These are phyloP conservation scores for Folsomia candida DNA, from an alignment of 2,888 invertebrate genomes.

Conservation along the genomic window DNA sequence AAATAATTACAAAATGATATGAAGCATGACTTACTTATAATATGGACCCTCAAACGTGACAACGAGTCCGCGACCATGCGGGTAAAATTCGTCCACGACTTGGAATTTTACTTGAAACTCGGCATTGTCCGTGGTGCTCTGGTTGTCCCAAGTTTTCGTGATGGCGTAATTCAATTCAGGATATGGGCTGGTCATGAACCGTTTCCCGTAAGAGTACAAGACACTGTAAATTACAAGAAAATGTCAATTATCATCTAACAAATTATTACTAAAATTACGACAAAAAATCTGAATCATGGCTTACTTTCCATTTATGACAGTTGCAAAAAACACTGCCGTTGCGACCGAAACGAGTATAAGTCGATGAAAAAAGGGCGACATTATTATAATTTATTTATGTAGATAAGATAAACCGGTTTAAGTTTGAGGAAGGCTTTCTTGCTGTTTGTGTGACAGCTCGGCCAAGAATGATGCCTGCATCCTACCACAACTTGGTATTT, in stretches of 20 bases:
- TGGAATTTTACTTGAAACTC: not conserved
- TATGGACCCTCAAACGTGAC: not conserved
- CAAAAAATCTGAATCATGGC: not conserved
- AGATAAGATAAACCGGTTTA: not conserved
- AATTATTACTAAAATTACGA: too few relatives aligned
- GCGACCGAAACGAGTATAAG: too few relatives aligned
- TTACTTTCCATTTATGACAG: not conserved
- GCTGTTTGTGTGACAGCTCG: too few relatives aligned
- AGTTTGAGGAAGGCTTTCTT: too few relatives aligned
- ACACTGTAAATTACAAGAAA: too few relatives aligned
- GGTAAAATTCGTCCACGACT: not conserved
- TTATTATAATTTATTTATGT: too few relatives aligned
- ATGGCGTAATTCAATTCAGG: not conserved
- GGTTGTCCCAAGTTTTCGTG: slow-evolving; percentile 10
- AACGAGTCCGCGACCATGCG: not conserved
- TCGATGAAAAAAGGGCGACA: too few relatives aligned
- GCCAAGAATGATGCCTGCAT: not conserved
- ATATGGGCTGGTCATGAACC: not conserved
- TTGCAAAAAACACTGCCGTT: too few relatives aligned
- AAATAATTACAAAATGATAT: too few relatives aligned
- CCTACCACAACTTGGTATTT: not conserved
- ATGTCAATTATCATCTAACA: too few relatives aligned
- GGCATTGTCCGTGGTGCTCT: not conserved
- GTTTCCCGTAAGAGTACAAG: too few relatives aligned
- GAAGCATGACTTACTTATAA: too few relatives aligned